These are phyloP conservation scores for Megatriorchis doriae DNA, from an alignment of 2,113 vertebrate genomes.

Conservation along the genomic window DNA sequence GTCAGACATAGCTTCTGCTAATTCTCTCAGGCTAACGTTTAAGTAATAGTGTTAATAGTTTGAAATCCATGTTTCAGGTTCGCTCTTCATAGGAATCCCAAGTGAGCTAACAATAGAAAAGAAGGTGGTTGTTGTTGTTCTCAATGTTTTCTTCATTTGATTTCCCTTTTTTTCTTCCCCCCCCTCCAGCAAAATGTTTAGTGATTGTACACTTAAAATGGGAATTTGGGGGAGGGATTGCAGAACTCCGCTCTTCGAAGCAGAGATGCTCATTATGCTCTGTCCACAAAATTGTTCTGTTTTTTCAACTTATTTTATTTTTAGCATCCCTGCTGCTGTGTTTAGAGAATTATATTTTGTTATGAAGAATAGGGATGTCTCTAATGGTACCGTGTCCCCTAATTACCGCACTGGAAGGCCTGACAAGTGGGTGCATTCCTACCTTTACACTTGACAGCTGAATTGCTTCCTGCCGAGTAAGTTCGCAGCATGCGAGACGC, in stretches of 20 bases:
- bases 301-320: background rate
- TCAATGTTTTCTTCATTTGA: background rate
- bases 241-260: background rate
- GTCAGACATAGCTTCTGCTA: background rate
- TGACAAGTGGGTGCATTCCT: background rate
- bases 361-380: background rate
- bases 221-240: background rate
- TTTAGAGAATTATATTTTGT: background rate
- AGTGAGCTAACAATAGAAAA: background rate
- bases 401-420: background rate
- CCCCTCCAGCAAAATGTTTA: background rate
- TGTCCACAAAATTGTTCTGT: background rate
- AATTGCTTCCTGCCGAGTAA: background rate
- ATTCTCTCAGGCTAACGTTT: slow-evolving; percentile 3
- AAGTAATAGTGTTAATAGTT: slow-evolving; percentile 26
- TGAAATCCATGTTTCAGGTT: slow-evolving; percentile 1
- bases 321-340: background rate
- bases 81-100: background rate
- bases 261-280: background rate
- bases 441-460: background rate
- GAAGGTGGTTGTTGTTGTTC: background rate
- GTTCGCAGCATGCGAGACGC: accelerated
- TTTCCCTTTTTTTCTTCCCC: background rate
- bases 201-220: background rate
- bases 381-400: background rate